A percentile compares a stretch with the other conserved stretches of the same genome.
These are phyloP conservation scores for Eulithis testata DNA, from an alignment of 2,888 invertebrate genomes.

Conservation along the genomic window DNA sequence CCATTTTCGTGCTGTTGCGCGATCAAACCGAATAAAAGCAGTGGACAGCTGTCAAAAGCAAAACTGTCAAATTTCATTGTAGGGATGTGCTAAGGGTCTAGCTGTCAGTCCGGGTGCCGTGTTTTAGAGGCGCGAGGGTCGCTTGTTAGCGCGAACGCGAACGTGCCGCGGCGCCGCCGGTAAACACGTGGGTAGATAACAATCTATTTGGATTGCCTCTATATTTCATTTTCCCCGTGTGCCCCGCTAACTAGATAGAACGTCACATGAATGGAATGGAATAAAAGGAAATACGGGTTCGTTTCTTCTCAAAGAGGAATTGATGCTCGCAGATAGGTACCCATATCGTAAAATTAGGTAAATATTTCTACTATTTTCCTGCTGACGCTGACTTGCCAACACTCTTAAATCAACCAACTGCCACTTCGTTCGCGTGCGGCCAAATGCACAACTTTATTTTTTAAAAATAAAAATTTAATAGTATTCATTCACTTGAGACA, in stretches of 20 bases:
- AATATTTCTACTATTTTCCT: constrained; percentile 33
- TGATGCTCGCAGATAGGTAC: constrained; percentile 44
- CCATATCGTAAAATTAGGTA: constrained; percentile 40
- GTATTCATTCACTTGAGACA: too few species aligned
- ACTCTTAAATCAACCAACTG: not conserved
- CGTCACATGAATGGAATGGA: constrained; percentile 53
- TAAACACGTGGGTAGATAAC: constrained; percentile 85
- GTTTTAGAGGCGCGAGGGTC: constrained; percentile 64
- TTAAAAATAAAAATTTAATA: too few species aligned
- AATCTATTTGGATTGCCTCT: constrained; percentile 85
- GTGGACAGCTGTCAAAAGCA: constrained; percentile 76
- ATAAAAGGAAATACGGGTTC: constrained; percentile 72
- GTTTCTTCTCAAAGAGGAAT: constrained; percentile 62
- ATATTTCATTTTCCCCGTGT: constrained; percentile 83
- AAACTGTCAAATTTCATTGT: constrained; percentile 63
- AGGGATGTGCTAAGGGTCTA: constrained; percentile 63
- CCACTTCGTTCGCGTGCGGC: too few species aligned
- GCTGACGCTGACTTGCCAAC: constrained; percentile 15
- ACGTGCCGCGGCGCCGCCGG: constrained; percentile 80
- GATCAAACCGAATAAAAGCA: constrained; percentile 50
- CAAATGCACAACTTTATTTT: too few species aligned
- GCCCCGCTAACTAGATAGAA: constrained; percentile 81
- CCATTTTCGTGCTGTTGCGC: constrained; percentile 1
- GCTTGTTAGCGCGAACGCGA: constrained; percentile 80
- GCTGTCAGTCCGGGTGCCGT: constrained; percentile 59